Base-by-base conservation (phyloP, 2,888 invertebrate genomes). In the Pristionchus entomophagus region DNA sequence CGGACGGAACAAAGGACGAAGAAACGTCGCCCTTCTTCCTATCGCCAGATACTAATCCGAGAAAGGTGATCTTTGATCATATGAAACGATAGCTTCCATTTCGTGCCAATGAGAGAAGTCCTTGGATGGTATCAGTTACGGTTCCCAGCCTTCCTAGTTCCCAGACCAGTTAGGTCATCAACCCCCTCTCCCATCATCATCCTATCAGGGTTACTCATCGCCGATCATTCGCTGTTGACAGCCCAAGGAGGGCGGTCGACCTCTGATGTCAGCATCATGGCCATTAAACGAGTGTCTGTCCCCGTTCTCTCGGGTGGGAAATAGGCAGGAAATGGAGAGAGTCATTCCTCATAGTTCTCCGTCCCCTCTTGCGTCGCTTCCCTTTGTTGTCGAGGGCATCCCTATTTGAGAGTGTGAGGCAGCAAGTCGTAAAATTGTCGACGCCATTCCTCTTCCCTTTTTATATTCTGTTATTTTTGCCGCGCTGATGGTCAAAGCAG, bases 361-460 rank as follows among this genome's bases (percentile, higher is more conserved):
- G 12, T 59, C 22, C 19, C 29, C 62, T 14, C 62, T 26, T 45
- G 10, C 17, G 65, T 65, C 65, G 65, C 65, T 65, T 35, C 62
- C 29, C 65, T 65, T 65, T 65, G 65, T 65, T 65, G 65, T 65
- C 35, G 32, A 35, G 65, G 65, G 35, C 65, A 65, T 65, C 65
- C 65, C 10, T 65, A 35, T 65, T 65, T 65, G 65, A 65, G 59
- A 6, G 51, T 4, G n/a, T n/a, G n/a, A n/a, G n/a, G n/a, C n/a
- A 29, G 17, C 14, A 29, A 59, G 35, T 65, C 65, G 65, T 65
- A 65, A 65, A 65, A 65, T 65, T 14, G 45, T 14, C 65, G 59
- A 59, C 59, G 59, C 29, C 59, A 56, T 26, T 26, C 26, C n/a
- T n/a, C n/a, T n/a, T n/a, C 45, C 32, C 6, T 4, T 14, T 1